Conservation (phyloP, 37 sponge, comb jelly and placozoan species). For the Spongilla lacustris region DNA sequence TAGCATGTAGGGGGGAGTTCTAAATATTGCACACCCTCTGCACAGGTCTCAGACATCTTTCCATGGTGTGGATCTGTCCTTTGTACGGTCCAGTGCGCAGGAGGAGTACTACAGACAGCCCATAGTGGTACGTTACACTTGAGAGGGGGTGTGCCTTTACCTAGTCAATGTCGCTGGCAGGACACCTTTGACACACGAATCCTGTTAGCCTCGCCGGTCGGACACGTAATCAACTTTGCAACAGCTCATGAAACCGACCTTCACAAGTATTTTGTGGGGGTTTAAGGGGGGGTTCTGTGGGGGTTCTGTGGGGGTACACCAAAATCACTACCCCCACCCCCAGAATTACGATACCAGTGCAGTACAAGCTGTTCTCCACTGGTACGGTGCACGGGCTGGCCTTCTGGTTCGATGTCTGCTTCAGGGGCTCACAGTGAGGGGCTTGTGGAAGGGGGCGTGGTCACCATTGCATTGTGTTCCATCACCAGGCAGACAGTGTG, state of each 20-base stretch:
- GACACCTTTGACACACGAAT: slow-evolving; percentile 94
- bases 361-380: slow-evolving; percentile 47
- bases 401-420: slow-evolving; percentile 98
- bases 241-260: slow-evolving; percentile 81
- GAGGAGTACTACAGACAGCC: slow-evolving; percentile 97
- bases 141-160: background rate
- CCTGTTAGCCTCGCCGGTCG: slow-evolving; percentile 82
- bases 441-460: background rate
- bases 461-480: slow-evolving; percentile 16
- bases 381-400: slow-evolving; percentile 95
- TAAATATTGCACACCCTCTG: too few relatives aligned
- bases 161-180: slow-evolving; percentile 29
- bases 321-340: background rate
- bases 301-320: too few relatives aligned
- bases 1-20: too few relatives aligned
- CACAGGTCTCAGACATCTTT: slow-evolving; percentile 87
- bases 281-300: background rate
- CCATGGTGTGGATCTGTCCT: slow-evolving; percentile 89
- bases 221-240: slow-evolving; percentile 83
- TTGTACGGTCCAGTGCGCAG: slow-evolving; percentile 65
- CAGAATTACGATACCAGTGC: slow-evolving; percentile 82
- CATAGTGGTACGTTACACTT: slow-evolving; percentile 69
- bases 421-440: slow-evolving; percentile 87
- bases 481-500: slow-evolving; percentile 74
- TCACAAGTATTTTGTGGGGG: slow-evolving; percentile 53